A percentile compares a stretch with the other conserved stretches of the same genome.
These are phyloP conservation scores for Lycocerus yunnanus DNA, from an alignment of 2,888 invertebrate genomes.

Conservation along the genomic window DNA sequence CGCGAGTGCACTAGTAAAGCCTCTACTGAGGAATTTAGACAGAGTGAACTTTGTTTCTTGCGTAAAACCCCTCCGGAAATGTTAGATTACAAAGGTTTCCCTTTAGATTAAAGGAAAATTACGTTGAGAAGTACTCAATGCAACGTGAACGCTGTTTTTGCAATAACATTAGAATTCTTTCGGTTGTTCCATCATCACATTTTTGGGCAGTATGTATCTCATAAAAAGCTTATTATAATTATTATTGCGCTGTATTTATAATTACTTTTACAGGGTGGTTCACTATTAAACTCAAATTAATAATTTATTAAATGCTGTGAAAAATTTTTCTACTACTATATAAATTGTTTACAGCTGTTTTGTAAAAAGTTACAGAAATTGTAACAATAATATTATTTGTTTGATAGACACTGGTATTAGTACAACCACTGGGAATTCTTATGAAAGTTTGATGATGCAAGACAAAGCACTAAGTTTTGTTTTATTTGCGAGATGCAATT, in stretches of 20 bases:
- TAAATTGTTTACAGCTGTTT: no score
- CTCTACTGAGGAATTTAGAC: conserved; percentile 20
- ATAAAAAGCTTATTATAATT: not conserved
- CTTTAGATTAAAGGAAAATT: conserved; percentile 25
- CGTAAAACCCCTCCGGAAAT: conserved; percentile 20
- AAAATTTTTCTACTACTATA: no score
- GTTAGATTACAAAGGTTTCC: conserved; percentile 27
- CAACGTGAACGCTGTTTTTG: not conserved
- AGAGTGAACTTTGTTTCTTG: conserved; percentile 18
- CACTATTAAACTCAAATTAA: no score
- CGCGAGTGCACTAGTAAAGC: conserved; percentile 18
- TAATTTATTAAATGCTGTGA: no score
- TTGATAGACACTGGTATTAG: no score
- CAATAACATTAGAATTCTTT: not conserved
- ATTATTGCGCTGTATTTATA: not conserved
- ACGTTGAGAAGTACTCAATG: conserved; percentile 4
- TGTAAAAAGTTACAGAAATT: no score
- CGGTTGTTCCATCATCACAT: not conserved
- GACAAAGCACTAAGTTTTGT: no score
- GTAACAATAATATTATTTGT: no score
- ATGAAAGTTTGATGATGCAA: no score
- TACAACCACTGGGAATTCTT: no score
- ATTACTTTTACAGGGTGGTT: no score
- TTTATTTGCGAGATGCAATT: no score
- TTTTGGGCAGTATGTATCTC: not conserved